Base-by-base conservation (phyloP, 2,888 invertebrate genomes). In the Litoditis marina region DNA sequence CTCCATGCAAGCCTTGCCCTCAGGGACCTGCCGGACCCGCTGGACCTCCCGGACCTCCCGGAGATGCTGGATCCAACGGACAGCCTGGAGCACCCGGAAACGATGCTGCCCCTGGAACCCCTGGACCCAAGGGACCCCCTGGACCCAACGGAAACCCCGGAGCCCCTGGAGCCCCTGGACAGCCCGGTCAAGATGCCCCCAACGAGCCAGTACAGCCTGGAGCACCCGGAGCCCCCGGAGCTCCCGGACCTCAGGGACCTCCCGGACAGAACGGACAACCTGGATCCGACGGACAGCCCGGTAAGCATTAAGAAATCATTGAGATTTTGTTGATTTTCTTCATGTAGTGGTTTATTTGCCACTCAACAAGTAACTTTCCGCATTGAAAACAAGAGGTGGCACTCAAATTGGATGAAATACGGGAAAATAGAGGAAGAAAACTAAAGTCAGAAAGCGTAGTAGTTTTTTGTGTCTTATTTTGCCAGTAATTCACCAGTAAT, bases 221-320 rank as follows among this genome's bases (percentile, higher is more conserved):
- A 68, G 73, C 67, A 58, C 73, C 74, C 55, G 76, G 76, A 73
- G 71, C 74, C 54, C 68, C 66, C 36, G 76, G 74, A 74, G 44
- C 73, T 55, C 67, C 74, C 46, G 76, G 76, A 73, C 72, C 70
- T 63, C 70, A 70, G 54, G 76, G 76, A 76, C 73, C 73, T 66
- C 70, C 76, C 47, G 76, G 76, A 65, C 50, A 55, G 32, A 69
- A 71, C 52, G 74, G 75, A 68, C 68, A 66, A 39, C 71, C 75
- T 54, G 74, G 74, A 65, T 61, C 56, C 52, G 69, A 69, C 61
- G 74, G 74, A 68, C 65, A 64, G 58, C 74, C 72, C 58, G 74
- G 74, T 53, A 32, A 53, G 36, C n/a, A n/a, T n/a, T n/a, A n/a
- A n/a, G n/a, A n/a, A n/a, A n/a, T n/a, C n/a, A n/a, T n/a, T n/a